A percentile compares a stretch with the other conserved stretches of the same genome.
These are phyloP conservation scores for Molossus molossus DNA, from an alignment of 2,797 vertebrate genomes.

Conservation along the genomic window DNA sequence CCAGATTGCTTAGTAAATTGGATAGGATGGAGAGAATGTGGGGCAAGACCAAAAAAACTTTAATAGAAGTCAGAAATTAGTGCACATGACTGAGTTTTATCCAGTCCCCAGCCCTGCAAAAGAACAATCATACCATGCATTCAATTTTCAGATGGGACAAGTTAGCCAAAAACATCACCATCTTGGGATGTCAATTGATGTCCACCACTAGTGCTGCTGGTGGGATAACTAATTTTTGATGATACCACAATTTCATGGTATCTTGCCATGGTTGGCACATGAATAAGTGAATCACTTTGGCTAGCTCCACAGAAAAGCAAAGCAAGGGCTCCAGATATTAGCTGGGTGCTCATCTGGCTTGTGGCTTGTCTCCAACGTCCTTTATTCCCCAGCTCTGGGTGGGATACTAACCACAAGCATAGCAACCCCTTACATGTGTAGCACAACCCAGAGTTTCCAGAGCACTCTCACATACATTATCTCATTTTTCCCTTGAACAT, in stretches of 20 bases:
- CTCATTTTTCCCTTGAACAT: slow-evolving; percentile 67
- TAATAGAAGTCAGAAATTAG: slow-evolving; percentile 59
- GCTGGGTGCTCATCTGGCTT: neutral
- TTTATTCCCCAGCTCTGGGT: slow-evolving; percentile 26
- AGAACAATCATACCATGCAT: slow-evolving; percentile 45
- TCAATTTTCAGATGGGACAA: slow-evolving; percentile 30
- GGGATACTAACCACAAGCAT: slow-evolving; percentile 19
- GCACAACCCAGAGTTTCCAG: slow-evolving; percentile 64
- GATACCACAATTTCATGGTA: slow-evolving; percentile 21
- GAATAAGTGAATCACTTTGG: slow-evolving; percentile 56
- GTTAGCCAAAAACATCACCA: neutral
- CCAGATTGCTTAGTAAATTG: slow-evolving; percentile 50
- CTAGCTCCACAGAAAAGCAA: neutral
- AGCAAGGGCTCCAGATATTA: slow-evolving; percentile 17
- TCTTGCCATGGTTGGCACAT: neutral
- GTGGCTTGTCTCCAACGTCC: neutral
- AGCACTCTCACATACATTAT: slow-evolving; percentile 45
- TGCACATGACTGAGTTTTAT: slow-evolving; percentile 54
- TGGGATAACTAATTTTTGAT: slow-evolving; percentile 48
- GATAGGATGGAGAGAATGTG: neutral
- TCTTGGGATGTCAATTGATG: slow-evolving; percentile 24
- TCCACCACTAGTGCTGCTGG: neutral
- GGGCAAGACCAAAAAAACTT: neutral
- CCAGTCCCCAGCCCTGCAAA: neutral
- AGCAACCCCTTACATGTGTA: slow-evolving; percentile 46